Evolutionary conservation across 2,888 invertebrate genomes (phyloP), one percentile per base, ranked within the genome.

Genomic region (Acronicta aceris): DNA sequence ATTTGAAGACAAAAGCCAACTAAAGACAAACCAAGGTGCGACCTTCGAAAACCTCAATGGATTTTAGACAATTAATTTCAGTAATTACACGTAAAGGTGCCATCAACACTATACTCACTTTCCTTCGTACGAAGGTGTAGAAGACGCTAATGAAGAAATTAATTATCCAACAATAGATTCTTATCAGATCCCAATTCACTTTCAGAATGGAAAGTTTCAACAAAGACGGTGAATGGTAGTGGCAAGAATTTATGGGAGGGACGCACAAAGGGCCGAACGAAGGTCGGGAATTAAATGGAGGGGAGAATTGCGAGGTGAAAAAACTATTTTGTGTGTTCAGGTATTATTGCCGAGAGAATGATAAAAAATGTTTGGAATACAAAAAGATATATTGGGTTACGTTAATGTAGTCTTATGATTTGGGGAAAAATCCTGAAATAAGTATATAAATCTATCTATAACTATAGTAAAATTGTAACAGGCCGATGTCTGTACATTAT

Each of bases 91-190:
- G 72, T 81, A 72, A 79, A 67, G 63, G 69, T 52, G 71, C 65
- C 74, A 81, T 79, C 63, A 38, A 47, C 41, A 64, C 33, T 17
- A 33, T 33, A 63, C 50, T 63, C 36, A 57, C 43, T 36, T 17
- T 43, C 52, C 42, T 58, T 25, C 12, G 15, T 38, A 36, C 33
- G 27, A 46, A 71, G 71, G 66, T 87, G 88, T 80, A 82, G 76
- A 83, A 78, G 89, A 89, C 89, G 85, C 83, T 90, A 91, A 89
- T 88, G 88, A 84, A 83, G 81, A 84, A 86, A 93, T 92, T 92
- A 92, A 92, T 92, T 91, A 90, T 86, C 77, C 80, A 84, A 93
- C 90, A 93, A 92, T 87, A 80, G 82, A 85, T 59, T 84, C 65
- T 81, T 86, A 89, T 87, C 87, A 83, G 82, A 80, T 75, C 71